These are phyloP conservation scores for Calypte anna DNA, from an alignment of 2,113 vertebrate species.

Conservation along the genomic window DNA sequence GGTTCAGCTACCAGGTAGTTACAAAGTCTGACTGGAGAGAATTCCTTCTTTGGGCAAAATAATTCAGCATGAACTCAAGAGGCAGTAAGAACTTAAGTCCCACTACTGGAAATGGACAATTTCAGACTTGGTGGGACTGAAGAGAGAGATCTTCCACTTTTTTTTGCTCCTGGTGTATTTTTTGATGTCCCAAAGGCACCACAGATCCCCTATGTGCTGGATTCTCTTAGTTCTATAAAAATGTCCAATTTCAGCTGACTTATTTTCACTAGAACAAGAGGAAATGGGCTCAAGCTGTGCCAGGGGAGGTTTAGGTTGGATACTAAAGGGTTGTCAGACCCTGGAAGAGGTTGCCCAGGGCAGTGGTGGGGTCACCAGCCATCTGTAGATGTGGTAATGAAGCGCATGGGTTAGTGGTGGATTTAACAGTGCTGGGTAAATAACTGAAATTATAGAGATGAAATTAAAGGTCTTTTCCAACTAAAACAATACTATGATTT, in stretches of 20 bases:
- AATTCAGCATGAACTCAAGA: background rate
- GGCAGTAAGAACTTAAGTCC: background rate
- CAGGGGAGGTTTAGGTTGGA: too few relatives aligned
- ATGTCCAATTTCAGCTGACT: background rate
- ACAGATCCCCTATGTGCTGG: background rate
- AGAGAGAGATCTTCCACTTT: fast-evolving
- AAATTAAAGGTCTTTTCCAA: too few relatives aligned
- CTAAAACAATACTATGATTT: too few relatives aligned
- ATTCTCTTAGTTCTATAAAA: background rate
- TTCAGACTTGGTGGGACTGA: background rate
- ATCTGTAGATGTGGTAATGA: too few relatives aligned
- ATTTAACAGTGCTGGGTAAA: too few relatives aligned
- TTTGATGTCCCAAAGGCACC: background rate
- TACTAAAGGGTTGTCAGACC: too few relatives aligned
- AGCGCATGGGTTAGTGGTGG: too few relatives aligned
- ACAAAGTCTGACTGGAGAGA: background rate
- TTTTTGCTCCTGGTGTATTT: background rate
- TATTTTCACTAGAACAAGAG: too few relatives aligned
- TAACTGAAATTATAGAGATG: too few relatives aligned
- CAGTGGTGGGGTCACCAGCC: too few relatives aligned
- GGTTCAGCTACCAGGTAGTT: background rate
- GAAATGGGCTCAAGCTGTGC: too few relatives aligned
- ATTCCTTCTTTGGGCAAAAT: background rate
- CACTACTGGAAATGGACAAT: background rate
- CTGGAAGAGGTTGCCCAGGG: too few relatives aligned